phyloP scores from a whole-genome alignment of 2,113 vertebrate genomes.

The Oreochromis niloticus region DNA sequence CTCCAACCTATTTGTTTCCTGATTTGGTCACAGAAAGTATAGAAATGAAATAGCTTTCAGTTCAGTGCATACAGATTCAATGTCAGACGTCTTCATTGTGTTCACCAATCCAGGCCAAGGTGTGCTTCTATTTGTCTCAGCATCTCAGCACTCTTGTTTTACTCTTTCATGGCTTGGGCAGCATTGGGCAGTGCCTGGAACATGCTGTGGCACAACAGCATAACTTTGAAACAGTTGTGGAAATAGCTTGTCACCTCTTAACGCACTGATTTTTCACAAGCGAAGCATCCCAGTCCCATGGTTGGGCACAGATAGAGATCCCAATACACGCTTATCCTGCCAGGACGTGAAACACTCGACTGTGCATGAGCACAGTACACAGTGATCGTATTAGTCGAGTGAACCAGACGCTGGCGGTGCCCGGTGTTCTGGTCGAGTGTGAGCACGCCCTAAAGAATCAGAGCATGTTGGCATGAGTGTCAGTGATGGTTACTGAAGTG shows the following conservation, averaged over 20 bases:
- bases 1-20: neutral
- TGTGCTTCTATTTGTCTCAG: neutral
- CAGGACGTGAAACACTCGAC: neutral
- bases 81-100: neutral
- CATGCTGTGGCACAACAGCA: fast-evolving
- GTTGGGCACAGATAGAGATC: neutral
- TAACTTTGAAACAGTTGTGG: neutral
- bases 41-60: neutral
- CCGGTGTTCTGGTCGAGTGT: neutral
- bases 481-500: neutral
- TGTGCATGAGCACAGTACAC: neutral
- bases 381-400: neutral
- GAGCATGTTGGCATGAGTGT: neutral
- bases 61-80: neutral
- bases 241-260: too few relatives aligned
- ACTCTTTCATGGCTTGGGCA: neutral
- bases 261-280: neutral
- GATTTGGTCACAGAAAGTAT: fast-evolving
- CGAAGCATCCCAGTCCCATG: neutral
- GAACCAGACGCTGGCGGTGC: neutral
- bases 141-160: neutral
- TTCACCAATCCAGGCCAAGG: neutral
- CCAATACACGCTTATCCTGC: neutral
- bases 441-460: neutral
- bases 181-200: neutral